A percentile compares a stretch with the other conserved stretches of the same genome.
Conservation (phyloP, 2,797 vertebrate genomes). For the Lepidocolaptes lacrymiger region DNA sequence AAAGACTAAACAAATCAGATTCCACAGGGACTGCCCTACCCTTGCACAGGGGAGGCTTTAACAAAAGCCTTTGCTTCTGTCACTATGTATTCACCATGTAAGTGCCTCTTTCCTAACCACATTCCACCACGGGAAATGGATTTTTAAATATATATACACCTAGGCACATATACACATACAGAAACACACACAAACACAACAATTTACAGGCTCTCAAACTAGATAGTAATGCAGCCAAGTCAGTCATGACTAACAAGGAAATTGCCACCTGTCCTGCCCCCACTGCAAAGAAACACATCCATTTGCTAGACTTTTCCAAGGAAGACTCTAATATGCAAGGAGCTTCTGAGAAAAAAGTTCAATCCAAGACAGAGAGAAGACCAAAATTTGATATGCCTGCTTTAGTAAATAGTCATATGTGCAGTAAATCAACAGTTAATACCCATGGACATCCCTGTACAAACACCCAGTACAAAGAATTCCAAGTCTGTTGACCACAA, state of each 20-base stretch:
- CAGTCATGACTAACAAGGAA: neutral
- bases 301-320: neutral
- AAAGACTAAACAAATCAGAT: neutral
- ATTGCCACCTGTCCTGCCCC: neutral
- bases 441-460: neutral
- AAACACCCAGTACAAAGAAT: neutral
- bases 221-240: neutral
- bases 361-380: neutral
- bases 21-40: neutral
- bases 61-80: neutral
- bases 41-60: neutral
- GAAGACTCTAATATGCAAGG: neutral
- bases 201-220: neutral
- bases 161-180: fast-evolving
- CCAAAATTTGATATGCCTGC: neutral
- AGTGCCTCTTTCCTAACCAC: neutral
- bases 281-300: neutral
- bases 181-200: neutral
- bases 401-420: neutral
- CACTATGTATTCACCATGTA: neutral
- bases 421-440: neutral
- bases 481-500: neutral
- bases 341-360: neutral
- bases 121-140: neutral
- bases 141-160: neutral